Evolutionary conservation across 2,888 invertebrate species (phyloP).

Genomic region (Aphodius granarius): DNA sequence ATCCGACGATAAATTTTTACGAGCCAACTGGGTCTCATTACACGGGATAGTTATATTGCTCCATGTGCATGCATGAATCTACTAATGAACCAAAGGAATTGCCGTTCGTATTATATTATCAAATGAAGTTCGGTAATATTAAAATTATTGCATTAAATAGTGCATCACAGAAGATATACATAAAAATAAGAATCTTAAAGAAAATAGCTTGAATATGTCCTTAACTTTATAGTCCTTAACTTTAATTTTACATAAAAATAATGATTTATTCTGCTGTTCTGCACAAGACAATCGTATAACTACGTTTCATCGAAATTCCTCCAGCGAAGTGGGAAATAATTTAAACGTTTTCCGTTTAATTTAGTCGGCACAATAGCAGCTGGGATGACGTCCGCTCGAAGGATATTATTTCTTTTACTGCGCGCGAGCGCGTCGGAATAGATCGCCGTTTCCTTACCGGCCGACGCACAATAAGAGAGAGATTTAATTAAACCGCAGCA

Average conservation of each 20-base stretch:
- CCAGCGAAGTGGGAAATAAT: neutral
- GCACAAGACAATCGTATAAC: neutral
- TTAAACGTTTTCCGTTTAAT: neutral
- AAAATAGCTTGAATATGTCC: no score
- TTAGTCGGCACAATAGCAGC: neutral
- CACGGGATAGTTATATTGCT: neutral
- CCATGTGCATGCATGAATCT: neutral
- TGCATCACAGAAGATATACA: no score
- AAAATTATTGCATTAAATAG: neutral
- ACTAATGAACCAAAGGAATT: neutral
- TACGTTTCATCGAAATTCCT: neutral
- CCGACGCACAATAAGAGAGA: neutral
- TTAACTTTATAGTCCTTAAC: no score
- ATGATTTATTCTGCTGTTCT: neutral
- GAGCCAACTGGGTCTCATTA: constrained; percentile 16
- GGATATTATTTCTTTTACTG: neutral
- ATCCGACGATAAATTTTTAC: constrained; percentile 22
- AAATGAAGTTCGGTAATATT: neutral
- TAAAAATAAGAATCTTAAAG: no score
- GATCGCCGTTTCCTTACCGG: neutral
- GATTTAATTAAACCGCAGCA: neutral
- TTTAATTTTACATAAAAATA: neutral
- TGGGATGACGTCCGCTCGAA: neutral
- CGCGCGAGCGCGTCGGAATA: neutral
- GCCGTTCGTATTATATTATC: neutral